phyloP scores from a whole-genome alignment of 2,797 vertebrate genomes.

The Oceanodroma leucorhoa region DNA sequence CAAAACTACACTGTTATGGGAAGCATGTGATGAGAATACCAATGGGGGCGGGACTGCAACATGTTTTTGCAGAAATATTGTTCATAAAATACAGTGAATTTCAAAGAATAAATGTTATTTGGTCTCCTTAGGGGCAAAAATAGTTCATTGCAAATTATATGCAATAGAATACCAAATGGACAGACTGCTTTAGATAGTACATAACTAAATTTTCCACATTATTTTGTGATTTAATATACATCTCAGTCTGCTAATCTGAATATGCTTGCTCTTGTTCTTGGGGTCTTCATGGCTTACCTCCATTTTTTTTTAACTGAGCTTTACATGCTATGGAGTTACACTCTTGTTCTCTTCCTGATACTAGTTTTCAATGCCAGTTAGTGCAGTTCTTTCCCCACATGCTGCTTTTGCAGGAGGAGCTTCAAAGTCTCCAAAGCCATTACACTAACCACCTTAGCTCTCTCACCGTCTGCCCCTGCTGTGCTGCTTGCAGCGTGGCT shows the following conservation, averaged over 20 bases:
- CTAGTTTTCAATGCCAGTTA: background rate
- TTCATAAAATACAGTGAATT: background rate
- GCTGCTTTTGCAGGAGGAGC: background rate
- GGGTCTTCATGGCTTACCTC: background rate
- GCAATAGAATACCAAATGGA: background rate
- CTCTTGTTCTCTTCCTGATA: background rate
- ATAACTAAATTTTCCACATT: background rate
- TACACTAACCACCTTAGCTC: too few species aligned
- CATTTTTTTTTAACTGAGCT: background rate
- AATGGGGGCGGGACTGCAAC: accelerated
- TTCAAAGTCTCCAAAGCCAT: background rate
- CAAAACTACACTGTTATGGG: background rate
- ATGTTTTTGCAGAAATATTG: background rate
- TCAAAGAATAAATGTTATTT: background rate
- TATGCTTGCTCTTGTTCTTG: background rate
- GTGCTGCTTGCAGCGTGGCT: background rate
- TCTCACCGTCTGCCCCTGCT: background rate
- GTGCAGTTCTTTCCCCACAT: accelerated
- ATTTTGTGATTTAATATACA: background rate
- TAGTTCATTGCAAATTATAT: background rate
- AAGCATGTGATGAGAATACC: background rate
- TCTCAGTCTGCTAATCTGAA: background rate
- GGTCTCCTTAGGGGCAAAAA: background rate
- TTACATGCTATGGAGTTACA: background rate
- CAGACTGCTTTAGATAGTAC: background rate